A percentile compares a stretch with the other conserved stretches of the same genome.
Conservation (phyloP, 2,113 vertebrate genomes). For the Peromyscus californicus region DNA sequence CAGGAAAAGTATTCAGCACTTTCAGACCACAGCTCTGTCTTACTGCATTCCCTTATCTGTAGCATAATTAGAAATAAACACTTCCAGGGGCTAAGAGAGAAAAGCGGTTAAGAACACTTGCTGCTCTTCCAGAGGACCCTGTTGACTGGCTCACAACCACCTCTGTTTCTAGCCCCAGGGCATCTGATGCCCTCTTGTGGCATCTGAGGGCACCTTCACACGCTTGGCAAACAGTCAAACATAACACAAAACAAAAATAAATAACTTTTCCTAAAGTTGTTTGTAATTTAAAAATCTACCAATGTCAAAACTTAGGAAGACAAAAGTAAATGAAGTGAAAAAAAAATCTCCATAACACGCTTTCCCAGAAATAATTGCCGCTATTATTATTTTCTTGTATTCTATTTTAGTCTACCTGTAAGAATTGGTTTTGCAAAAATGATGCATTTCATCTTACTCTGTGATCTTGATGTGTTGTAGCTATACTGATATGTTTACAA, state of each 20-base stretch:
- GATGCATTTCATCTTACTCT: not conserved
- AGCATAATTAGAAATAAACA: not conserved
- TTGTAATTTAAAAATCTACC: constrained; percentile 41
- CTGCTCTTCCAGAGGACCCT: not conserved
- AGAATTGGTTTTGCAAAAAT: constrained; percentile 19
- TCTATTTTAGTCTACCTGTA: constrained; percentile 10
- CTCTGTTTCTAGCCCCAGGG: no score
- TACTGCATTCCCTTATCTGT: not conserved
- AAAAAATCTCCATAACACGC: not conserved
- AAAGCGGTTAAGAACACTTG: not conserved
- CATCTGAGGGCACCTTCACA: not conserved
- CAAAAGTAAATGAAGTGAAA: not conserved
- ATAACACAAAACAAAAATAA: not conserved
- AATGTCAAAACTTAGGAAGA: not conserved
- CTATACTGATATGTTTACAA: not conserved
- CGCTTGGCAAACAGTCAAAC: not conserved
- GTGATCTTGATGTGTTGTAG: not conserved
- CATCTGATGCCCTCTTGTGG: not conserved
- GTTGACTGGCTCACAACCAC: no score
- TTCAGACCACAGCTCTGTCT: not conserved
- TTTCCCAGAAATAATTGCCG: not conserved
- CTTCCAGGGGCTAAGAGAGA: not conserved
- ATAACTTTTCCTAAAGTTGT: not conserved
- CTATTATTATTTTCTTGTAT: not conserved
- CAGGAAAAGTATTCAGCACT: not conserved